phyloP scores from a whole-genome alignment of 1,140 invertebrate genomes.

The Dysdera silvatica region DNA sequence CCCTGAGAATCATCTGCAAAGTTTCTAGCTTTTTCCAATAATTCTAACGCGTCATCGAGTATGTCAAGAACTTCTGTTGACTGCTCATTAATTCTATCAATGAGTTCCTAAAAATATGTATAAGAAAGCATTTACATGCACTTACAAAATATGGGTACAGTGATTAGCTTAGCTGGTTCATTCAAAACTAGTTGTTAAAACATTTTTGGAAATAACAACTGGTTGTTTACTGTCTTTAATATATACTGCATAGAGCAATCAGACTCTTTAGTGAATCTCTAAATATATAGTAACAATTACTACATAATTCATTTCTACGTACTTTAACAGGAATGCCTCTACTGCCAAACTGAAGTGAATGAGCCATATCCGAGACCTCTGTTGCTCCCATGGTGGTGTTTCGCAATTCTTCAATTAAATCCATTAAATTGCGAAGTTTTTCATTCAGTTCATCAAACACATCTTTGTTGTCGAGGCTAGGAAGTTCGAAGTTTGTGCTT shows the following conservation, averaged over 20 bases:
- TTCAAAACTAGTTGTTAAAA: no score
- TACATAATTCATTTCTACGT: no score
- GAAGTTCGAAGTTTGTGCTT: conserved; percentile 47
- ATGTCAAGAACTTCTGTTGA: conserved; percentile 29
- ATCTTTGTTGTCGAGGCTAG: conserved; percentile 46
- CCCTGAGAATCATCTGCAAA: conserved; percentile 35
- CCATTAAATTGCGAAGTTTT: conserved; percentile 49
- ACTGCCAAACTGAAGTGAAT: conserved; percentile 51
- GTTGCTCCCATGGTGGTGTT: conserved; percentile 57
- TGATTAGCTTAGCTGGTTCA: no score
- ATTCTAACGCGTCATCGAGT: conserved; percentile 37
- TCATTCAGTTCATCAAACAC: conserved; percentile 53
- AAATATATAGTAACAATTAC: no score
- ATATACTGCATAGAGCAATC: no score
- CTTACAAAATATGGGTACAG: no score
- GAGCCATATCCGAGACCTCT: conserved; percentile 54
- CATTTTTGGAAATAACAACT: no score
- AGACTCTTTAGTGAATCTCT: no score
- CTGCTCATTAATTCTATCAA: conserved; percentile 15
- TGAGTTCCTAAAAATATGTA: conserved; percentile 17
- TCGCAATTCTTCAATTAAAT: conserved; percentile 54
- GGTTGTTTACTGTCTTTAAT: no score
- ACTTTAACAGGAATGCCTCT: conserved; percentile 16
- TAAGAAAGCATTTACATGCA: no score
- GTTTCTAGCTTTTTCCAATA: conserved; percentile 42